phyloP scores from a whole-genome alignment of 2,113 vertebrate species.

The Spheniscus mendiculus region DNA sequence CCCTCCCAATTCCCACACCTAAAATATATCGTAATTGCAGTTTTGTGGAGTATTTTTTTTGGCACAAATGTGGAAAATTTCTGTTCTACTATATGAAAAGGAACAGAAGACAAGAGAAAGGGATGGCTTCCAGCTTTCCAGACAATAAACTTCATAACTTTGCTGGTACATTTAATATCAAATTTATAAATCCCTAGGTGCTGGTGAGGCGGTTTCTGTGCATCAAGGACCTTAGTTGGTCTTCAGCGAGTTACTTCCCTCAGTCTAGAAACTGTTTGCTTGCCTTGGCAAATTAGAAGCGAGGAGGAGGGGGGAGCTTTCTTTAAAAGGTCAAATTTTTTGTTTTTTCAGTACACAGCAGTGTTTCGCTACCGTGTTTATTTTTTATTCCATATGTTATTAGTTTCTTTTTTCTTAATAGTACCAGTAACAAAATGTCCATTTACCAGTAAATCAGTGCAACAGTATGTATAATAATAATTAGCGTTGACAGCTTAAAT shows the following conservation, averaged over 20 bases:
- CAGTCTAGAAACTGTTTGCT: not conserved
- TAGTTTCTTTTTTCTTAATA: not conserved
- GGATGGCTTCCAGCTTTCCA: not conserved
- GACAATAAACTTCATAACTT: not conserved
- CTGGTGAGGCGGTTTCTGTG: not conserved
- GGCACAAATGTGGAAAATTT: not conserved
- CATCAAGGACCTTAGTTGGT: not conserved
- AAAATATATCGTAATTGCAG: not conserved
- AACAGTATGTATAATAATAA: not conserved
- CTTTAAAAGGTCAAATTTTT: not conserved
- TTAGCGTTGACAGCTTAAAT: not conserved
- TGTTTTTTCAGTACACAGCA: not conserved
- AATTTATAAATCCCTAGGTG: not conserved
- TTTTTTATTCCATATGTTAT: not conserved
- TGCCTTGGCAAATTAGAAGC: not conserved
- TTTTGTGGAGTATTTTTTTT: not conserved
- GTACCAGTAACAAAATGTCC: not conserved
- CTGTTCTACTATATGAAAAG: not conserved
- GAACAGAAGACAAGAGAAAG: not conserved
- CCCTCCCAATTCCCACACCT: not conserved
- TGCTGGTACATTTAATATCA: not conserved
- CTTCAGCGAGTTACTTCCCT: not conserved
- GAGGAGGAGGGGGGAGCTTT: not conserved
- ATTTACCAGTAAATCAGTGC: not conserved
- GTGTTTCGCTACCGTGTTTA: not conserved